Evolutionary conservation across 1,140 invertebrate genomes (phyloP).

Genomic region (Drosophila athabasca): DNA sequence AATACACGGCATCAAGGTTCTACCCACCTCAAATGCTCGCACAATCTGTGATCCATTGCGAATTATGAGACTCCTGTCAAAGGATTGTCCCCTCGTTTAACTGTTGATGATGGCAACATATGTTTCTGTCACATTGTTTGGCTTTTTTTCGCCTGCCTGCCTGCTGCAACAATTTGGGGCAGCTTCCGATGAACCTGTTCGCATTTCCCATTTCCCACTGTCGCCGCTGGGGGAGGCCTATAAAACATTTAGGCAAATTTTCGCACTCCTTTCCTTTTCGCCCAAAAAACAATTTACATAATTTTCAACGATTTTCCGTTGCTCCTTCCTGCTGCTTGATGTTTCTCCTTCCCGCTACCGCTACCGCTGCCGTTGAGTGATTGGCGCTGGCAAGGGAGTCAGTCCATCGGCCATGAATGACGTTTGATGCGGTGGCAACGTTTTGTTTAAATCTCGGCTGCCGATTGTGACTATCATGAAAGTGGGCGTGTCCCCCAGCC

Average conservation of each 20-base stretch:
- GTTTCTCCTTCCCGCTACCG: neutral
- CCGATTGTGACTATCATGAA: constrained; percentile 73
- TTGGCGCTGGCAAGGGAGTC: constrained; percentile 42
- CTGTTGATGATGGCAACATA: constrained; percentile 72
- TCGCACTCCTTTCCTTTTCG: constrained; percentile 54
- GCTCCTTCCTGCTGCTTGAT: constrained; percentile 26
- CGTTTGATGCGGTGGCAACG: constrained; percentile 47
- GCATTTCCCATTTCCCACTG: neutral
- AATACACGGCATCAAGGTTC: neutral
- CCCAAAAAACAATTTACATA: constrained; percentile 72
- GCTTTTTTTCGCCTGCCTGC: constrained; percentile 19
- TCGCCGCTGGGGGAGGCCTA: constrained; percentile 17
- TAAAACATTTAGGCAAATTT: constrained; percentile 79
- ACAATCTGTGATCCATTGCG: neutral
- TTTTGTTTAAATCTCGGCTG: constrained; percentile 58
- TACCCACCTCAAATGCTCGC: neutral
- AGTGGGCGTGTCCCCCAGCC: constrained; percentile 63
- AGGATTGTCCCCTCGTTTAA: constrained; percentile 50
- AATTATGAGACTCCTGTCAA: constrained; percentile 31
- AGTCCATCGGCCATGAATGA: constrained; percentile 29
- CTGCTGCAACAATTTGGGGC: constrained; percentile 58
- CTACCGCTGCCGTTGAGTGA: constrained; percentile 38
- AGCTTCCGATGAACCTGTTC: constrained; percentile 23
- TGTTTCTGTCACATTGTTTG: constrained; percentile 72
- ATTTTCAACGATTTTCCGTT: constrained; percentile 72